These are phyloP conservation scores for Poeciliopsis infans DNA, from an alignment of 2,797 vertebrate genomes.

Conservation along the genomic window DNA sequence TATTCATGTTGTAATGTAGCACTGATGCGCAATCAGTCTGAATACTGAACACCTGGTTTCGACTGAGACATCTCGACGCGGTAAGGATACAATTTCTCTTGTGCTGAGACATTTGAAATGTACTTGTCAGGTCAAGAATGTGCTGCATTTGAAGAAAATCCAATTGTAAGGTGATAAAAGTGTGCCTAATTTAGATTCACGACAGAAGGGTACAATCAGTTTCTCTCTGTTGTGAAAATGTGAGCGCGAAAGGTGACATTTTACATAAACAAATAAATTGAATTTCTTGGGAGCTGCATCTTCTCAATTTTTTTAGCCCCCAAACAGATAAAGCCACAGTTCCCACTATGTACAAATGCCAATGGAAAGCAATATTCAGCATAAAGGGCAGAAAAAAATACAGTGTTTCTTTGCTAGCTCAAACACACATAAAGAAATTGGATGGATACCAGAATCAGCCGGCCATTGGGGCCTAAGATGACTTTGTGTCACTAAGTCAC, in stretches of 20 bases:
- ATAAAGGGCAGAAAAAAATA: conserved; percentile 34
- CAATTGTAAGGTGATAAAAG: conserved; percentile 34
- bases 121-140: conserved; percentile 35
- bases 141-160: conserved; percentile 30
- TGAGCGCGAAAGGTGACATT: conserved; percentile 56
- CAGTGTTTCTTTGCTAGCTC: conserved; percentile 35
- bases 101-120: conserved; percentile 40
- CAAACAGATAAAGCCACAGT: conserved; percentile 41
- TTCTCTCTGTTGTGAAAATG: conserved; percentile 32
- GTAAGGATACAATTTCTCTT: conserved; percentile 35
- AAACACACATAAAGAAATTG: conserved; percentile 15
- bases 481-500: conserved; percentile 25
- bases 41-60: neutral
- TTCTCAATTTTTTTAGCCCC: conserved; percentile 23
- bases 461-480: conserved; percentile 1
- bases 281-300: conserved; percentile 46
- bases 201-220: conserved; percentile 38
- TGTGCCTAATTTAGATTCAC: conserved; percentile 47
- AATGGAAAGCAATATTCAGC: conserved; percentile 58
- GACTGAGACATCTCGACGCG: conserved; percentile 21
- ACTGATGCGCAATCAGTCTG: neutral
- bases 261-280: conserved; percentile 70
- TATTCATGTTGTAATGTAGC: neutral
- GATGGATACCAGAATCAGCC: conserved; percentile 30
- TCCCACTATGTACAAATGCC: conserved; percentile 59